A percentile compares a stretch with the other conserved stretches of the same genome.
phyloP scores from a whole-genome alignment of 2,113 vertebrate species.

The Embiotoca jacksoni region DNA sequence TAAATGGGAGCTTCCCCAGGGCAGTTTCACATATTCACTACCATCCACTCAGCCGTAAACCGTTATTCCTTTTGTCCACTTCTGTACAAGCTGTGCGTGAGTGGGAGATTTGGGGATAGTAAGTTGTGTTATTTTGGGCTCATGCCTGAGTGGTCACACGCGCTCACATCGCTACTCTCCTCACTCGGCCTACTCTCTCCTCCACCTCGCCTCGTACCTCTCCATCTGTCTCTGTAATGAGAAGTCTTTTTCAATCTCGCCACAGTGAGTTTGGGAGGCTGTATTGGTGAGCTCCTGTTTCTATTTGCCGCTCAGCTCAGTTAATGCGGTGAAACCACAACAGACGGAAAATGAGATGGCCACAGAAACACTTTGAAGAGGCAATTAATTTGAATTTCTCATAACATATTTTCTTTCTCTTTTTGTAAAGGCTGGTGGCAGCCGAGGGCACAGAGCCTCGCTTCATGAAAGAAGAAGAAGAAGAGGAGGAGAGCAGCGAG shows the following conservation, averaged over 20 bases:
- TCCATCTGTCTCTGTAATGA: conserved; percentile 32
- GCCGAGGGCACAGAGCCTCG: conserved; percentile 89
- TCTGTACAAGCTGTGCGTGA: conserved; percentile 44
- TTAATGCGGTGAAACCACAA: neutral
- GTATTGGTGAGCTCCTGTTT: neutral
- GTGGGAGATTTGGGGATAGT: conserved; percentile 32
- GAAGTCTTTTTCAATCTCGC: conserved; percentile 1
- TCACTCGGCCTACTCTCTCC: conserved; percentile 22
- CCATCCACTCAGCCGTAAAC: conserved; percentile 46
- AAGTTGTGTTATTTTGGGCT: conserved; percentile 56
- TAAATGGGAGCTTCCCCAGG: conserved; percentile 47
- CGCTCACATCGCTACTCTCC: conserved; percentile 28
- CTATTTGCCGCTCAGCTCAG: neutral
- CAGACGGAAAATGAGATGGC: neutral
- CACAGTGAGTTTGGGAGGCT: neutral
- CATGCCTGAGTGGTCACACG: conserved; percentile 43
- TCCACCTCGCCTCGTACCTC: conserved; percentile 21
- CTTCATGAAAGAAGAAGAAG: conserved; percentile 81
- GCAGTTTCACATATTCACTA: conserved; percentile 38
- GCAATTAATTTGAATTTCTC: too few relatives aligned
- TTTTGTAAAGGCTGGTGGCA: conserved; percentile 86
- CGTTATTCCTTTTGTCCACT: conserved; percentile 47
- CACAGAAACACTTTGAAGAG: neutral
- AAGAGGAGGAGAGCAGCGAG: conserved; percentile 88
- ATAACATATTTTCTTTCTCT: neutral